Evolutionary conservation across 2,113 vertebrate species (phyloP).

Genomic region (Channa maculata): DNA sequence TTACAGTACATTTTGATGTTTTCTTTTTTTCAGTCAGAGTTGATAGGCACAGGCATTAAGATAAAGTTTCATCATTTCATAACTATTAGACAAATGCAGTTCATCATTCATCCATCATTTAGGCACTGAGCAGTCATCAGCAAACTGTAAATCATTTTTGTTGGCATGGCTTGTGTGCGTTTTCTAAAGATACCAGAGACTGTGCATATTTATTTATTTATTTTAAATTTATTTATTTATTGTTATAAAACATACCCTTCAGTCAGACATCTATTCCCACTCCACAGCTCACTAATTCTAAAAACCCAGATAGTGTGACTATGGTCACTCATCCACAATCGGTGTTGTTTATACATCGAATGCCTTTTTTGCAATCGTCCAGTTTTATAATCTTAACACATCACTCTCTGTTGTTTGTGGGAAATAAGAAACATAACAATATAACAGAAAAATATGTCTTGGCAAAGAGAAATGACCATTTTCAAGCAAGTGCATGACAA

Average conservation of each 20-base stretch:
- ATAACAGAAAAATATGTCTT: slow-evolving; percentile 34
- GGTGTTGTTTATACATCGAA: background rate
- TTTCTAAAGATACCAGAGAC: slow-evolving; percentile 18
- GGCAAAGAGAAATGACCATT: slow-evolving; percentile 46
- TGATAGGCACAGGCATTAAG: background rate
- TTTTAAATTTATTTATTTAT: slow-evolving; percentile 34
- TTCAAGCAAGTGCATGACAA: slow-evolving; percentile 43
- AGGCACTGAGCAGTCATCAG: slow-evolving; percentile 3
- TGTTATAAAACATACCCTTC: slow-evolving; percentile 59
- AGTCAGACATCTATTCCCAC: slow-evolving; percentile 53
- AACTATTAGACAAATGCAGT: background rate
- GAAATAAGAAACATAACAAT: slow-evolving; percentile 25
- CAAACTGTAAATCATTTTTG: slow-evolving; percentile 7
- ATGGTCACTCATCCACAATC: slow-evolving; percentile 31
- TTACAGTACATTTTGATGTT: background rate
- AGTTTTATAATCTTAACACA: slow-evolving; percentile 1
- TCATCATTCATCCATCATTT: background rate
- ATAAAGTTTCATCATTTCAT: background rate
- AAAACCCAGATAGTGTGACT: slow-evolving; percentile 13
- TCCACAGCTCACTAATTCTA: slow-evolving; percentile 46
- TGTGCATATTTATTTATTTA: slow-evolving; percentile 26
- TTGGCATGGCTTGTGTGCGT: background rate
- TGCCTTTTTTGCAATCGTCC: background rate
- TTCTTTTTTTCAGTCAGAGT: no score
- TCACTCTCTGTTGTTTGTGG: background rate